Percentiles rank a stretch among this genome's conserved stretches.
Conservation (phyloP, 2,113 vertebrate species). For the Gila orcuttii region DNA sequence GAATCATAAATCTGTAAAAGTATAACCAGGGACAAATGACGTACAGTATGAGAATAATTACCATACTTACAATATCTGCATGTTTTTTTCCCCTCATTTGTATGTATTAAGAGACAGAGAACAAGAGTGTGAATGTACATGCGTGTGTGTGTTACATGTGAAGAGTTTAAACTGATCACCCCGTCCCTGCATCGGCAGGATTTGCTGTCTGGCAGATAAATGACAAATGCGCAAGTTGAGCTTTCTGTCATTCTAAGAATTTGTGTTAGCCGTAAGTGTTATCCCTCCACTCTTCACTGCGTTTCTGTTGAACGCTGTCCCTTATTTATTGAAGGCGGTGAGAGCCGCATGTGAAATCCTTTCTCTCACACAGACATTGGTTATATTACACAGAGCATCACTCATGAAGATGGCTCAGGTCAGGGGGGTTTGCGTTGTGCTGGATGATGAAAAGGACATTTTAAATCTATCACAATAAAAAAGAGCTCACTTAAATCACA, state of each 20-base stretch:
- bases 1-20: slow-evolving; percentile 14
- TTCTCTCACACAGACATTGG: slow-evolving; percentile 37
- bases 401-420: slow-evolving; percentile 27
- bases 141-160: not conserved
- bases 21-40: not conserved
- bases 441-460: slow-evolving; percentile 39
- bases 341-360: slow-evolving; percentile 29
- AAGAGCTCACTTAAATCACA: slow-evolving; percentile 26
- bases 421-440: slow-evolving; percentile 14
- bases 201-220: slow-evolving; percentile 62
- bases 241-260: slow-evolving; percentile 75
- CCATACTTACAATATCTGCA: not conserved
- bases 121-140: not conserved
- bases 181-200: slow-evolving; percentile 50
- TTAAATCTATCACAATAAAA: slow-evolving; percentile 38
- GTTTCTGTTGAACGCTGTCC: slow-evolving; percentile 1
- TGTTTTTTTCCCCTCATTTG: too few relatives aligned
- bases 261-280: slow-evolving; percentile 66
- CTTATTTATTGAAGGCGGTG: slow-evolving; percentile 28
- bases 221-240: slow-evolving; percentile 73
- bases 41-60: not conserved
- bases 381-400: slow-evolving; percentile 36
- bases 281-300: slow-evolving; percentile 23
- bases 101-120: too few relatives aligned
- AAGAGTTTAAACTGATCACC: slow-evolving; percentile 4